Evolutionary conservation across 2,113 vertebrate species (phyloP).

Genomic region (Phylloscopus whistleri): DNA sequence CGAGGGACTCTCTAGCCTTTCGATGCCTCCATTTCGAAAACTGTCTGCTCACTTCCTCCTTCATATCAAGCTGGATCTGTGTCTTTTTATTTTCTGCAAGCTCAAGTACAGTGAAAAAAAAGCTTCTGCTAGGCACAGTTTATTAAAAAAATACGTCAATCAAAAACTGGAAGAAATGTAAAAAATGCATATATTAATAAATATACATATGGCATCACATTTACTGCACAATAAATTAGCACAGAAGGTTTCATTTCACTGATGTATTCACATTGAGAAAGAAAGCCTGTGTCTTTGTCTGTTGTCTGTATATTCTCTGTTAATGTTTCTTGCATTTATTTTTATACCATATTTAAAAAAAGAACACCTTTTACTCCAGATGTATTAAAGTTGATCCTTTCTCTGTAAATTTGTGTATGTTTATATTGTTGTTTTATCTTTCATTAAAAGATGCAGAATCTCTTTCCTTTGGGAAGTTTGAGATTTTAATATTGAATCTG

Average conservation of each 20-base stretch:
- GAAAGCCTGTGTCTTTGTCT: conserved; percentile 76
- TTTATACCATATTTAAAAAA: conserved; percentile 98
- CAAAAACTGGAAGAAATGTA: conserved; percentile 82
- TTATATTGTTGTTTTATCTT: conserved; percentile 84
- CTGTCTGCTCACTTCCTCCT: conserved; percentile 79
- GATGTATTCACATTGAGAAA: conserved; percentile 80
- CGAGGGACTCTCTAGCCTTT: conserved; percentile 73
- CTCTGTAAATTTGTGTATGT: conserved; percentile 88
- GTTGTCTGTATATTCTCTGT: conserved; percentile 85
- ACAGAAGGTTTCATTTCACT: conserved; percentile 85
- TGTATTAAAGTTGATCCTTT: conserved; percentile 90
- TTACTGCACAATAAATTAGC: conserved; percentile 87
- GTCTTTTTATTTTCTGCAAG: conserved; percentile 77
- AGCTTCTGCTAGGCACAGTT: conserved; percentile 75
- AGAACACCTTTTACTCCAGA: conserved; percentile 90
- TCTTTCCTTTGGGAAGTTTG: conserved; percentile 70
- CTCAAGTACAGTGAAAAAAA: conserved; percentile 79
- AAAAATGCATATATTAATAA: conserved; percentile 76
- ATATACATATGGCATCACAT: conserved; percentile 82
- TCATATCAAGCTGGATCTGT: conserved; percentile 75
- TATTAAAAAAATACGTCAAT: conserved; percentile 75
- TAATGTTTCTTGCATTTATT: conserved; percentile 94
- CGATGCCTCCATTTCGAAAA: conserved; percentile 75
- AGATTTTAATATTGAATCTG: conserved; percentile 48
- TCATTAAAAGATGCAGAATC: conserved; percentile 83